These are phyloP conservation scores for Columbina picui DNA, from an alignment of 2,113 vertebrate species.

Conservation along the genomic window DNA sequence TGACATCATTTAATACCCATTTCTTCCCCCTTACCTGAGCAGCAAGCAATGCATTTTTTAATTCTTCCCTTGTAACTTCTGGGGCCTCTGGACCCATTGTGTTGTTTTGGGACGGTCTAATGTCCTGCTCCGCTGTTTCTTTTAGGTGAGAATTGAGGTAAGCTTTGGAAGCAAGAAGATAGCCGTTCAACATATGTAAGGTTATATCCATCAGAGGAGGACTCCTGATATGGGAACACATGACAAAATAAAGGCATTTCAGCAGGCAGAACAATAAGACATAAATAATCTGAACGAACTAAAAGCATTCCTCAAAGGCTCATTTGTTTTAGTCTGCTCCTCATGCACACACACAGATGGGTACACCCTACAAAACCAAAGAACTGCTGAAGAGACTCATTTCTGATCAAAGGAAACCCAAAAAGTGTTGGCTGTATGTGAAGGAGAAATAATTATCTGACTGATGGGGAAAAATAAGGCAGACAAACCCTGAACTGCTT, in stretches of 20 bases:
- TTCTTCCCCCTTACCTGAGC: constrained; percentile 85
- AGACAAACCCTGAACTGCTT: background rate
- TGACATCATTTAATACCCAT: background rate
- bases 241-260: background rate
- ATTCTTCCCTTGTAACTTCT: constrained; percentile 95
- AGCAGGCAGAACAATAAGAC: background rate
- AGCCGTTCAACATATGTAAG: constrained; percentile 96
- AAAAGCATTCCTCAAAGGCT: background rate
- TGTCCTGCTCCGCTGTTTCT: constrained; percentile 93
- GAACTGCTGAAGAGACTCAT: background rate
- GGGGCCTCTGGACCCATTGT: constrained; percentile 86
- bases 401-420: background rate
- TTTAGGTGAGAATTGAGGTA: constrained; percentile 94
- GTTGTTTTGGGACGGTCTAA: constrained; percentile 85
- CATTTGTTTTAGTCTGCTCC: background rate
- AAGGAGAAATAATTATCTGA: background rate
- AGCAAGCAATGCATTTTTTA: constrained; percentile 94
- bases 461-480: background rate
- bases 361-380: background rate
- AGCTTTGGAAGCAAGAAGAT: constrained; percentile 95
- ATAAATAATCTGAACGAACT: background rate
- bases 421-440: background rate
- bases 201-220: constrained; percentile 97
- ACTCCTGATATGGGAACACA: constrained; percentile 77
- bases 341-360: rapidly evolving